These are phyloP conservation scores for Gavialis gangeticus DNA, from an alignment of 2,113 vertebrate species.

Conservation along the genomic window DNA sequence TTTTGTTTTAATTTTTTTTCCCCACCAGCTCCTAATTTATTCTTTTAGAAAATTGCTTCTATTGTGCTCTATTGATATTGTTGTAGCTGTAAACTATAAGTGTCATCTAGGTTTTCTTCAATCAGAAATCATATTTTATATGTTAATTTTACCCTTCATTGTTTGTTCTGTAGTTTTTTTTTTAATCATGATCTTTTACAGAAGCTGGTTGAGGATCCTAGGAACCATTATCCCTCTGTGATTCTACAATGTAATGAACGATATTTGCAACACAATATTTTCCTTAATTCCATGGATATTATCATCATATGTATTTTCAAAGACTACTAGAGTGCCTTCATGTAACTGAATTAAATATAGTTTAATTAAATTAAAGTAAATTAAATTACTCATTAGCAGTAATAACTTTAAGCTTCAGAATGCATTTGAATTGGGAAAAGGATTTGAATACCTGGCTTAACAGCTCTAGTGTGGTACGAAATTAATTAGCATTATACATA, in stretches of 20 bases:
- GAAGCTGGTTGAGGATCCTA: conserved; percentile 31
- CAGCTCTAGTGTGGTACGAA: conserved; percentile 64
- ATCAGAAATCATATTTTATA: conserved; percentile 50
- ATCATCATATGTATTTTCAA: conserved; percentile 72
- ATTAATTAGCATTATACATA: conserved; percentile 78
- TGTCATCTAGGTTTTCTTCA: conserved; percentile 37
- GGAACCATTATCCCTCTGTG: conserved; percentile 38
- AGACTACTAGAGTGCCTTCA: conserved; percentile 53
- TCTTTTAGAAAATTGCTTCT: conserved; percentile 17
- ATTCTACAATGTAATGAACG: conserved; percentile 54
- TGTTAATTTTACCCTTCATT: conserved; percentile 58
- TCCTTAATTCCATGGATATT: conserved; percentile 67
- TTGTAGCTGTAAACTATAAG: conserved; percentile 25
- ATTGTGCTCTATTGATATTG: conserved; percentile 8
- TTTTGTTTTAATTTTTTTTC: conserved; percentile 1
- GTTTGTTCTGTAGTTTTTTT: conserved; percentile 55
- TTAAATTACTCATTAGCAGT: conserved; percentile 76
- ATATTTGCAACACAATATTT: conserved; percentile 71
- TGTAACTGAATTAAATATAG: conserved; percentile 77
- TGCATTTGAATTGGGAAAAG: conserved; percentile 70
- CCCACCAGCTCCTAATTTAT: conserved; percentile 36
- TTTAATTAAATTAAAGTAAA: conserved; percentile 82
- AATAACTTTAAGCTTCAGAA: conserved; percentile 77
- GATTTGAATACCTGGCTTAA: conserved; percentile 79
- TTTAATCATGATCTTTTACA: conserved; percentile 63